Conservation (phyloP, 2,888 invertebrate species). For the Erynnis tages region DNA sequence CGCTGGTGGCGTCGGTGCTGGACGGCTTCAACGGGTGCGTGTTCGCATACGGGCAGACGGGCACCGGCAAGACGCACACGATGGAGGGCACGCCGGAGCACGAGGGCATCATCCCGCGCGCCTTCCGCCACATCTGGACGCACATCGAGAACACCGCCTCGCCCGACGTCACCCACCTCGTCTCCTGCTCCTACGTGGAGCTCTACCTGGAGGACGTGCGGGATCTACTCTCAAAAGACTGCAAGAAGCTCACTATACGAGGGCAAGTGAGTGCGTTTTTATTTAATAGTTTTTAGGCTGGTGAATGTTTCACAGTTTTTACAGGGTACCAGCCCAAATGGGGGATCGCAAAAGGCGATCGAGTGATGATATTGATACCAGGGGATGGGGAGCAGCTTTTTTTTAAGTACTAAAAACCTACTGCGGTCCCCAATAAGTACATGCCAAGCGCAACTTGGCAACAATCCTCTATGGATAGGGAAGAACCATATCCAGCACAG, state of each 20-base stretch:
- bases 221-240: conserved; percentile 86
- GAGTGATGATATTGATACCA: no score
- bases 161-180: conserved; percentile 96
- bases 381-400: no score
- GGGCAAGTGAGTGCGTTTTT: conserved; percentile 60
- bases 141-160: conserved; percentile 93
- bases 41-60: conserved; percentile 99
- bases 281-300: background rate
- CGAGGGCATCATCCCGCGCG: conserved; percentile 95
- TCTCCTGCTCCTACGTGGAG: conserved; percentile 97
- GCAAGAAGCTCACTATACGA: conserved; percentile 86
- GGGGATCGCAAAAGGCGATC: no score
- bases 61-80: conserved; percentile 93
- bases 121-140: conserved; percentile 98
- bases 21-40: conserved; percentile 99
- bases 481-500: no score
- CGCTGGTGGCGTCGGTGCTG: conserved; percentile 96
- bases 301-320: no score
- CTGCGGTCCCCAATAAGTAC: no score
- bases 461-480: no score
- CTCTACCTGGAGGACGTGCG: conserved; percentile 96
- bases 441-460: no score
- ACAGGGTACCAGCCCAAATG: no score
- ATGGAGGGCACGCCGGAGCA: conserved; percentile 86
- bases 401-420: no score